Conservation (phyloP, 1,140 invertebrate genomes). For the Trypoxylus dichotomus region DNA sequence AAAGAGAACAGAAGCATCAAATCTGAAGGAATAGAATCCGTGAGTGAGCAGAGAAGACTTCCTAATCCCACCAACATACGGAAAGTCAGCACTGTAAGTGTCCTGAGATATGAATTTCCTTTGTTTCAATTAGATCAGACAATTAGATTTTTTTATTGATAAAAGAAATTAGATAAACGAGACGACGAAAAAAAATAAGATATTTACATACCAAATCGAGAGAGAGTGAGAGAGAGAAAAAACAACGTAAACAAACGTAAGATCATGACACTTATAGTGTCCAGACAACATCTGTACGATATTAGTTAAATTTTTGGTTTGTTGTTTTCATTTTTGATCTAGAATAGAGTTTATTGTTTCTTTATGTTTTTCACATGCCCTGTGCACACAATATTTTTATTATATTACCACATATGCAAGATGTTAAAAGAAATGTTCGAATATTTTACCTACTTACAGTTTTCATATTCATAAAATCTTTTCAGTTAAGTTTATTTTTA, state of each 20-base stretch:
- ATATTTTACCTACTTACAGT: too few species aligned
- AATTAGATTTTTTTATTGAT: not conserved
- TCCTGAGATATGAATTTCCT: conserved; percentile 51
- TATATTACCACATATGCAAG: not conserved
- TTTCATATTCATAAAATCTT: too few species aligned
- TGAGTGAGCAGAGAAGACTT: conserved; percentile 76
- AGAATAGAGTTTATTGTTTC: conserved; percentile 27
- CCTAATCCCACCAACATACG: conserved; percentile 67
- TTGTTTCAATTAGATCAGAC: conserved; percentile 30
- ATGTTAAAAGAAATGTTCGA: too few species aligned
- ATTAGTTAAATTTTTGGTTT: conserved; percentile 33
- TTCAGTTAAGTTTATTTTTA: too few species aligned
- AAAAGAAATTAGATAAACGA: not conserved
- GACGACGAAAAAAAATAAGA: not conserved
- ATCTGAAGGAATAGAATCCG: conserved; percentile 81
- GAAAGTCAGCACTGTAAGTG: conserved; percentile 90
- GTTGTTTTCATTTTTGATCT: conserved; percentile 28
- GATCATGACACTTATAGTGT: conserved; percentile 56
- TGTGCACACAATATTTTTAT: conserved; percentile 25
- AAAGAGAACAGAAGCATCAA: conserved; percentile 89
- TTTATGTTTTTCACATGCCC: conserved; percentile 30
- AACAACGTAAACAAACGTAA: conserved; percentile 33
- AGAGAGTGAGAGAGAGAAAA: not conserved
- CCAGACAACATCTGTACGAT: conserved; percentile 45
- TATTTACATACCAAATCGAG: not conserved